A percentile compares a stretch with the other conserved stretches of the same genome.
These are phyloP conservation scores for Amphipyra tragopoginis DNA, from an alignment of 2,888 invertebrate genomes.

Conservation along the genomic window DNA sequence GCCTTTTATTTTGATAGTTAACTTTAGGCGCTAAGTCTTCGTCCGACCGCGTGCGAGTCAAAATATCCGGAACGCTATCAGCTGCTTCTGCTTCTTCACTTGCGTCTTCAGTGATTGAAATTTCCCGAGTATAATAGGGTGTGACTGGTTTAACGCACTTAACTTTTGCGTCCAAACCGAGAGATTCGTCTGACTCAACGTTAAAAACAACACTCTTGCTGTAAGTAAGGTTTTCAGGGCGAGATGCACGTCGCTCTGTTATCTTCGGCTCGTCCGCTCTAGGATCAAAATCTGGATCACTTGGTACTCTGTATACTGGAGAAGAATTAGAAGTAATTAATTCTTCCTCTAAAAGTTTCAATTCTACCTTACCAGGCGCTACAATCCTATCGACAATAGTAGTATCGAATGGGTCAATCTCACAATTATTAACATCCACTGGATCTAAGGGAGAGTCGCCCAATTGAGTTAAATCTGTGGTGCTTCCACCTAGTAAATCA, in stretches of 20 bases:
- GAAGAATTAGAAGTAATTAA: constrained; percentile 88
- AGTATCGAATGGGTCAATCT: constrained; percentile 96
- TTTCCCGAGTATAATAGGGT: constrained; percentile 93
- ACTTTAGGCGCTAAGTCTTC: constrained; percentile 90
- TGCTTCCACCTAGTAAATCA: constrained; percentile 94
- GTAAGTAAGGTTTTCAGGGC: constrained; percentile 90
- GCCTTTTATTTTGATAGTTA: constrained; percentile 77
- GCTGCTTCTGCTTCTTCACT: constrained; percentile 91
- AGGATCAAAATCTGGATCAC: constrained; percentile 96
- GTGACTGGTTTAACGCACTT: constrained; percentile 93
- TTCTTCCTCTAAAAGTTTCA: constrained; percentile 94
- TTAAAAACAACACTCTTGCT: constrained; percentile 89
- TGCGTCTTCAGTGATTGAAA: constrained; percentile 89
- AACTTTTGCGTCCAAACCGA: constrained; percentile 90
- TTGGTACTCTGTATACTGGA: constrained; percentile 84
- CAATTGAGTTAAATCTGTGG: constrained; percentile 93
- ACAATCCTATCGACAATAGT: constrained; percentile 93
- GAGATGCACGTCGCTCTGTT: constrained; percentile 90
- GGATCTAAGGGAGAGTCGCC: constrained; percentile 92
- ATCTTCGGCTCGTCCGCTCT: constrained; percentile 91
- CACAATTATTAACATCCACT: constrained; percentile 87
- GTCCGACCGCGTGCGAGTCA: constrained; percentile 91
- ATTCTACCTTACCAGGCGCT: constrained; percentile 94
- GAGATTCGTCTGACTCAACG: constrained; percentile 77
- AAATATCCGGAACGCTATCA: constrained; percentile 91